Evolutionary conservation across 2,888 invertebrate species (phyloP), one percentile per base, ranked within the genome.

Genomic region (Mycogona germanica): DNA sequence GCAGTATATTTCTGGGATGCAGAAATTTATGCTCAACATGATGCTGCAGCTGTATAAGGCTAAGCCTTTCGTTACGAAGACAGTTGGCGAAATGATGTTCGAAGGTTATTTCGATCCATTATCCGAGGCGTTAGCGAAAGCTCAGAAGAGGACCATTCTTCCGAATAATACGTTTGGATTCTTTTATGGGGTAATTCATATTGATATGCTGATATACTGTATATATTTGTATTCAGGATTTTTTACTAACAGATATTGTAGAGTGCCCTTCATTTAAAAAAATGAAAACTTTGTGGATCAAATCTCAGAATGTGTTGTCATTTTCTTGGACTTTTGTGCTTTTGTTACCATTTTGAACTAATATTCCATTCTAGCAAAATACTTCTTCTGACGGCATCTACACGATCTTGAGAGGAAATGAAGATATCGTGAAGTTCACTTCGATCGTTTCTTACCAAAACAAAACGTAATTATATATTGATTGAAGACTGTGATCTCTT

Each of bases 71-170:
- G 73, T 81, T 1, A 76, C 77, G 0, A 82, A 78, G 65, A 73
- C 77, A 0, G 82, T 80, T 0, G 75, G 78, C 3, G 77, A 88
- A 64, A 69, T 87, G 19, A 72, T 89, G 0, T 87, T 89, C 64
- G 81, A 82, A 2, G 91, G 91, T 0, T 91, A 87, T 65, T 73
- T 76, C 1, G 89, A 91, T 66, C 70, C 78, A 0, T 67, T 88
- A 50, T 75, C 91, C 37, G 56, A 58, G 54, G 76, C 40, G 12
- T 35, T 57, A 28, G 51, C 47, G 9, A 49, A 48, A 19, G 26
- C 35, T 14, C 23, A 46, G 38, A 47, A 46, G 12, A 25, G 42
- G 9, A 12, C 40, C 21, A 46, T 57, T 28, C 45, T 57, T 17
- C 57, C 57, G 6, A 57, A 57, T 35, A 38, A 51, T 12, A 55